phyloP scores from a whole-genome alignment of 2,113 vertebrate species.

The Agapornis roseicollis region DNA sequence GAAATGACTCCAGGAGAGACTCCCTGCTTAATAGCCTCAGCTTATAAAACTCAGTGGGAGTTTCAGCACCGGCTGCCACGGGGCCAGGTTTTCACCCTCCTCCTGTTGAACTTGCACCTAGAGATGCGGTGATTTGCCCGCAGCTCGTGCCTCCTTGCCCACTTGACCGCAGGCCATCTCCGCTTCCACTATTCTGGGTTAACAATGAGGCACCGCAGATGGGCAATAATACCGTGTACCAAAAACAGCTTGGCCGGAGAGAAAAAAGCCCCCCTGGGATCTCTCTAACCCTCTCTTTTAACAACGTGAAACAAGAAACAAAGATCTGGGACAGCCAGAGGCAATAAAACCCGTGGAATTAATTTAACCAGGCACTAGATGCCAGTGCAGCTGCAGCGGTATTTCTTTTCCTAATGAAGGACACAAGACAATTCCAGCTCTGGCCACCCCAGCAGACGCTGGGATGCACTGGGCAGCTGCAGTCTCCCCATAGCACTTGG shows the following conservation, averaged over 20 bases:
- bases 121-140: background rate
- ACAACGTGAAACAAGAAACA: conserved; percentile 58
- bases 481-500: background rate
- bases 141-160: background rate
- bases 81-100: background rate
- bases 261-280: conserved; percentile 48
- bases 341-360: conserved; percentile 69
- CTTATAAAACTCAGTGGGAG: conserved; percentile 23
- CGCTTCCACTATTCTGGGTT: background rate
- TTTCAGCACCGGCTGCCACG: background rate
- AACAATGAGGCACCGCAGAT: conserved; percentile 51
- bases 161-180: conserved; percentile 35
- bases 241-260: conserved; percentile 50
- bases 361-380: conserved; percentile 66
- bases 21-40: conserved; percentile 14
- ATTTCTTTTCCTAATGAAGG: conserved; percentile 55
- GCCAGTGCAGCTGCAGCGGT: conserved; percentile 65
- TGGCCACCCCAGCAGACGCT: background rate
- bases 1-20: background rate
- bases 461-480: accelerated
- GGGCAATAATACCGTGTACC: background rate
- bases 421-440: background rate
- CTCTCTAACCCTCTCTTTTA: conserved; percentile 29
- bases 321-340: conserved; percentile 52
- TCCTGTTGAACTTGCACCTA: conserved; percentile 49